phyloP scores from a whole-genome alignment of 35 echinoderm and acorn worm genomes.

The Holothuria glaberrima region DNA sequence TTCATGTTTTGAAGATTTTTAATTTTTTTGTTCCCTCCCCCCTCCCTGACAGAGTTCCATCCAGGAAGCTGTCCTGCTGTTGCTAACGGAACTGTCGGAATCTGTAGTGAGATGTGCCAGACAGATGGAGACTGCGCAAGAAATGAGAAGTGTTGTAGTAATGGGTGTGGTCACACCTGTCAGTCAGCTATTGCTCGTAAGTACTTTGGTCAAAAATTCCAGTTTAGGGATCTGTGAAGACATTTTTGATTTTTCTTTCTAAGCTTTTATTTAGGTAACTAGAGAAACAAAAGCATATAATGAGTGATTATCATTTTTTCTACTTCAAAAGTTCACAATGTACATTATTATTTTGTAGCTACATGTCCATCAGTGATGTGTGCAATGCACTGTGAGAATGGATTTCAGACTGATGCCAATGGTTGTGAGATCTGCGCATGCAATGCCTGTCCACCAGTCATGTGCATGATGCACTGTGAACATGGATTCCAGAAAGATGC shows the following conservation, averaged over 20 bases:
- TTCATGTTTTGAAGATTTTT: too few relatives aligned
- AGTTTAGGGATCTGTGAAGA: too few relatives aligned
- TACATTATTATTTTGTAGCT: too few relatives aligned
- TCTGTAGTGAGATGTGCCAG: slow-evolving; percentile 56
- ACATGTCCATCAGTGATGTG: slow-evolving; percentile 10
- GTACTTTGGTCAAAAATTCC: too few relatives aligned
- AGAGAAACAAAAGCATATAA: too few relatives aligned
- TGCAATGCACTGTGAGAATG: slow-evolving; percentile 48
- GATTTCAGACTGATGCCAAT: slow-evolving; percentile 53
- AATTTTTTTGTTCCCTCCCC: too few relatives aligned
- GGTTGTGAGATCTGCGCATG: slow-evolving; percentile 63
- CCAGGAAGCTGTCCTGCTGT: slow-evolving; percentile 33
- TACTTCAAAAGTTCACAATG: too few relatives aligned
- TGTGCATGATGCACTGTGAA: slow-evolving; percentile 30
- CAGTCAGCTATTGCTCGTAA: background rate
- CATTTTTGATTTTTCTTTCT: too few relatives aligned
- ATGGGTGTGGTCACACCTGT: slow-evolving; percentile 73
- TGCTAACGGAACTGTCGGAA: slow-evolving; percentile 29
- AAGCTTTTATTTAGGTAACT: too few relatives aligned
- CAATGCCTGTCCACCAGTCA: slow-evolving; percentile 41
- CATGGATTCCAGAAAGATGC: slow-evolving; percentile 43
- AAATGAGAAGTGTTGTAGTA: slow-evolving; percentile 68
- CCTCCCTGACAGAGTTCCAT: slow-evolving; percentile 27
- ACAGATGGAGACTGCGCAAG: slow-evolving; percentile 36
- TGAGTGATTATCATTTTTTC: too few relatives aligned